phyloP scores from a whole-genome alignment of 2,888 invertebrate species.

The Apamea sordens region DNA sequence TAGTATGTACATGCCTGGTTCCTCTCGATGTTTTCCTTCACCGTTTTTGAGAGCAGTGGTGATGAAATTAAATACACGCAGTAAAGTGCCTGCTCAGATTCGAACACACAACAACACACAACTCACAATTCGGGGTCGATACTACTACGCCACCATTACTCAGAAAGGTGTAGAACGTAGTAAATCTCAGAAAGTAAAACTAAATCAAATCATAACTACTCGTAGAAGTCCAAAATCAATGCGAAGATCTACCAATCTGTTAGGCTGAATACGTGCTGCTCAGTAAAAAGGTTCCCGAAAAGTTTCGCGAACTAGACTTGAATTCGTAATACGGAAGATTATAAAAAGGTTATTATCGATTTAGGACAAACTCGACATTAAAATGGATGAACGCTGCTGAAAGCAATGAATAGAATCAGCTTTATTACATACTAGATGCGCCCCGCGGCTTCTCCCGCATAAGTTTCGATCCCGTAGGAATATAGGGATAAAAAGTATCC shows the following conservation, averaged over 20 bases:
- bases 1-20: too few relatives aligned
- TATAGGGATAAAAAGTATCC: too few relatives aligned
- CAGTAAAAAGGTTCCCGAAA: constrained; percentile 51
- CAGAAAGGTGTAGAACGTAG: background rate
- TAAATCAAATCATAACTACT: constrained; percentile 41
- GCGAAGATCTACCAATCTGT: constrained; percentile 35
- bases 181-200: constrained; percentile 27
- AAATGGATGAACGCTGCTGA: constrained; percentile 27
- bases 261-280: constrained; percentile 31
- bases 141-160: too few relatives aligned
- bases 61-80: too few relatives aligned
- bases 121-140: too few relatives aligned
- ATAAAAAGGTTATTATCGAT: constrained; percentile 56
- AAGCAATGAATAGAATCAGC: constrained; percentile 25
- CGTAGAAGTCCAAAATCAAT: constrained; percentile 41
- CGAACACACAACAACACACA: too few relatives aligned
- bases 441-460: too few relatives aligned
- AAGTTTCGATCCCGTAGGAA: too few relatives aligned
- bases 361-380: constrained; percentile 30
- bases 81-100: too few relatives aligned
- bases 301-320: constrained; percentile 57
- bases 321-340: constrained; percentile 56
- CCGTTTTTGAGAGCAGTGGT: too few relatives aligned
- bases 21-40: too few relatives aligned
- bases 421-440: constrained; percentile 1